These are phyloP conservation scores for Octodon degus DNA, from an alignment of 2,113 vertebrate genomes.

Conservation along the genomic window DNA sequence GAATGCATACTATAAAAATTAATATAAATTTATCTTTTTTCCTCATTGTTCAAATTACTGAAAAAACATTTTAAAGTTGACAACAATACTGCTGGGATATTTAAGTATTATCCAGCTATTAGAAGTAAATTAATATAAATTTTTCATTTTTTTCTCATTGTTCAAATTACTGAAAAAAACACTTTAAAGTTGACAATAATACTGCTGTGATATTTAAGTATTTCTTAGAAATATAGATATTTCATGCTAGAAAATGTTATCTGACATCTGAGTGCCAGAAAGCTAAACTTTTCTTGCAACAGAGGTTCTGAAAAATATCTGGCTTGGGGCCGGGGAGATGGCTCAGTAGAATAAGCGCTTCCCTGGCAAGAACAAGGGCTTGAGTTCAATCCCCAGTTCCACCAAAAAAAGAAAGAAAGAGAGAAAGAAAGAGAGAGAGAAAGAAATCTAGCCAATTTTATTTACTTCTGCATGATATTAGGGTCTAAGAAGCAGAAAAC, in stretches of 20 bases:
- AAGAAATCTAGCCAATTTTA: background rate
- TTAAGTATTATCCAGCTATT: background rate
- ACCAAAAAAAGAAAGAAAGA: too few relatives aligned
- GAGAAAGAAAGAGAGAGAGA: too few relatives aligned
- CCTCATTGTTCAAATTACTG: background rate
- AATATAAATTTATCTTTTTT: slow-evolving; percentile 6
- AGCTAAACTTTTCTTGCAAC: slow-evolving; percentile 28
- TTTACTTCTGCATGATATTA: background rate
- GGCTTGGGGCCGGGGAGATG: too few relatives aligned
- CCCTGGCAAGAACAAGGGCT: too few relatives aligned
- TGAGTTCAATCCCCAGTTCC: too few relatives aligned
- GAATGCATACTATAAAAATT: slow-evolving; percentile 48
- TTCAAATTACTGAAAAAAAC: background rate
- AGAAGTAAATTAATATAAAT: slow-evolving; percentile 5
- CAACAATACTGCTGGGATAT: background rate
- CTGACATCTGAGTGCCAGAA: background rate
- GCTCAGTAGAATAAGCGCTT: too few relatives aligned
- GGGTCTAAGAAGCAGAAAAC: background rate
- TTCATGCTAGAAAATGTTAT: background rate
- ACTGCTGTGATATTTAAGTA: background rate
- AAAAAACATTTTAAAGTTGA: slow-evolving; percentile 38
- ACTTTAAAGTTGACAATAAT: slow-evolving; percentile 29
- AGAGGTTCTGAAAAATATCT: slow-evolving; percentile 17
- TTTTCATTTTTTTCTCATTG: background rate
- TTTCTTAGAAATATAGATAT: slow-evolving; percentile 39